Percentiles rank a stretch among this genome's conserved stretches.
phyloP scores from a whole-genome alignment of 2,113 vertebrate species.

The Colinus virginianus region DNA sequence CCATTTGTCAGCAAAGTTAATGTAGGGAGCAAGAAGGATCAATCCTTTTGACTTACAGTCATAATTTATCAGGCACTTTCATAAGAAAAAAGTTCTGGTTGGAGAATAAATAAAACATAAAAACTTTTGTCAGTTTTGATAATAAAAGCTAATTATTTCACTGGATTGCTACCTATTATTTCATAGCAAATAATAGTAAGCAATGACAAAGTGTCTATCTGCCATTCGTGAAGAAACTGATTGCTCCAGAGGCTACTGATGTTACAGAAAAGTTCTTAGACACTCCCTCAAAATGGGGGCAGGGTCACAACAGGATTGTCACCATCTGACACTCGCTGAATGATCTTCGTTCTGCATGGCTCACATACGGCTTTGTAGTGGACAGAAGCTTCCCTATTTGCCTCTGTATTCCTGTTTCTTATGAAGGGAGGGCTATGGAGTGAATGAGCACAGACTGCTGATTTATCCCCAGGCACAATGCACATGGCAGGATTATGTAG shows the following conservation, averaged over 20 bases:
- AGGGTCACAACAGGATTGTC: conserved; percentile 9
- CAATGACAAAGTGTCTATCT: background rate
- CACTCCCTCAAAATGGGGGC: background rate
- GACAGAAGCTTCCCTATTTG: conserved; percentile 53
- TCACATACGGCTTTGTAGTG: conserved; percentile 29
- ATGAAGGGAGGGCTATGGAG: conserved; percentile 5
- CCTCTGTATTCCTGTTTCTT: background rate
- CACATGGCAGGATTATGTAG: conserved; percentile 3
- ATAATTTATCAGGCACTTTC: background rate
- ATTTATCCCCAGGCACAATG: conserved; percentile 16
- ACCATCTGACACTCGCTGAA: background rate
- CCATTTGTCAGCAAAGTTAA: background rate
- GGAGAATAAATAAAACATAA: background rate
- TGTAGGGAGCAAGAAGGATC: background rate
- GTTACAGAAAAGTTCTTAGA: background rate
- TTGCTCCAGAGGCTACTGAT: background rate
- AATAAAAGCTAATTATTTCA: background rate
- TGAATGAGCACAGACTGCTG: conserved; percentile 23
- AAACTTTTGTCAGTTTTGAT: background rate
- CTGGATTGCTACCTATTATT: background rate
- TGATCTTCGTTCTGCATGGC: conserved; percentile 23
- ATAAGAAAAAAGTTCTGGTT: background rate
- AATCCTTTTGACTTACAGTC: background rate
- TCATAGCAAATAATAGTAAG: background rate
- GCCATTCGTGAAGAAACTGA: background rate